Evolutionary conservation across 2,113 vertebrate species (phyloP), one percentile per base, ranked within the genome.

Genomic region (Monopterus albus): DNA sequence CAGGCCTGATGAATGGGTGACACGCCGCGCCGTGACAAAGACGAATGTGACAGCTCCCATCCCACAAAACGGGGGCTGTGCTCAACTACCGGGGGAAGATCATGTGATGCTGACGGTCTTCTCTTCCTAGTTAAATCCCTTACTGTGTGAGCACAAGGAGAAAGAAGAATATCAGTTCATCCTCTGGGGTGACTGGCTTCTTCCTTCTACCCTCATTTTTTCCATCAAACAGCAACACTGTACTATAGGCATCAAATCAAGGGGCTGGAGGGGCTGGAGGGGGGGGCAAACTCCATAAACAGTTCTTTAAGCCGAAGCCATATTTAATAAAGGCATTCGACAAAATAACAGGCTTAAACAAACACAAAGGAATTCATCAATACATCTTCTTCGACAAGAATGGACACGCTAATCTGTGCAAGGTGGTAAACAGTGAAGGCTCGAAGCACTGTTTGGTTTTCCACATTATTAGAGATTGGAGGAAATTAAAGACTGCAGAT

Each of bases 1-100:
- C 90, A 92, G 92, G 84, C 67, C 79, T 95, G 95, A 95, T 94
- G 94, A 93, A 95, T 93, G 89, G 90, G 85, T 91, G 89, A 85
- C 86, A 74, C 75, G 77, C 87, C 42, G 52, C 66, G 56, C 86
- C 52, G 25, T 94, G 94, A 94, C 95, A 95, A 91, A 95, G 95
- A 96, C 90, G 88, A 93, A 95, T 94, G 94, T 93, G 94, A 93
- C 88, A 57, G 83, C 68, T 86, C 80, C 72, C 51, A 52, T 92
- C 90, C 90, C 83, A 79, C 90, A 51, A 72, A 92, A 92, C 82
- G 83, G 84, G 70, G 76, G 65, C 75, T 87, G 85, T 79, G 88
- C 91, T 85, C 92, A 90, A 87, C 79, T 29, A 78, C 60, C 77
- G 72, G 58, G 63, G 88, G 83, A 69, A 67, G 84, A 87, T 91